Evolutionary conservation across 2,888 invertebrate species (phyloP), one percentile per base, ranked within the genome.

Genomic region (Yponomeuta plumbellus): DNA sequence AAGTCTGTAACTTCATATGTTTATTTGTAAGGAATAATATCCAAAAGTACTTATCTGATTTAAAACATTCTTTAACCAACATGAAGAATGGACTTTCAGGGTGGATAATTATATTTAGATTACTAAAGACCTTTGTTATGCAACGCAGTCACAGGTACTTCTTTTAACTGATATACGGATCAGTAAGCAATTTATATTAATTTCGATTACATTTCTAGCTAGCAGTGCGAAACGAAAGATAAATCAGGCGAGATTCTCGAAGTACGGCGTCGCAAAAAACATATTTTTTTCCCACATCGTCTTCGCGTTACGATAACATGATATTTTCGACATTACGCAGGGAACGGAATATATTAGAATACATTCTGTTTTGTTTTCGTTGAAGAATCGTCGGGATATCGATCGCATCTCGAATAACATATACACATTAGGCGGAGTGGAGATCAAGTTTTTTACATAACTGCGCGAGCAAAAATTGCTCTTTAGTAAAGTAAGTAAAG

Each of bases 301-400:
- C 44, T 17, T 17, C 44, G 44, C 44, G 44, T 52, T 52, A 52
- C 44, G 44, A 52, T 52, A 52, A 52, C 44, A 52, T 52, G 44
- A 52, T 52, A 52, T 52, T 52, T 17, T 5, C 44, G 17, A 52
- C 44, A 52, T 52, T 52, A 52, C 17, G 44, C 17, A 52, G 13
- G 44, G 44, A 52, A 52, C 5, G 44, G 44, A 52, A 52, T 52
- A 52, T 52, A 52, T 52, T 52, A 52, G 44, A 52, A 52, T 52
- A 52, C 44, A 17, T 5, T 52, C 44, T 52, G 44, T 52, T 17
- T 52, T 52, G 44, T 52, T 52, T 52, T 52, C 44, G 44, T 52
- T 52, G 44, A 52, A 52, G 44, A 52, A 52, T 52, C 1, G 44
- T 52, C 44, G 2, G 4, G 13, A 5, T 17, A 52, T 52, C 44